phyloP scores from a whole-genome alignment of 2,888 invertebrate species.

The Drosophila formosana region DNA sequence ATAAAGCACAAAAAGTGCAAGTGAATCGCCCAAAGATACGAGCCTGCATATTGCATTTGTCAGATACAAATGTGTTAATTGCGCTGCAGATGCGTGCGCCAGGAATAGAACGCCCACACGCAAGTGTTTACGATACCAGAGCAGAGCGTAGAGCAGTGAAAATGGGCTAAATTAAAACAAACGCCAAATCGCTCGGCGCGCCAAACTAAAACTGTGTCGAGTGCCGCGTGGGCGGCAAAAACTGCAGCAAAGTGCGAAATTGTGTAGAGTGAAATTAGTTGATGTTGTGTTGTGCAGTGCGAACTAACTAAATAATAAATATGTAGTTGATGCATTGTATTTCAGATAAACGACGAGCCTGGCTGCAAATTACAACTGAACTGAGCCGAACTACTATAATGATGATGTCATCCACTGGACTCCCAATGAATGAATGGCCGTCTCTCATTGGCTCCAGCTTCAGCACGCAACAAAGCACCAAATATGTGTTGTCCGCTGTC shows the following conservation, averaged over 20 bases:
- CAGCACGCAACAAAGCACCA: slow-evolving; percentile 23
- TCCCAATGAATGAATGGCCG: slow-evolving; percentile 41
- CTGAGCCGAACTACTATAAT: not conserved
- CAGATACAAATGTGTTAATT: slow-evolving; percentile 80
- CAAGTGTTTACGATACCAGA: slow-evolving; percentile 54
- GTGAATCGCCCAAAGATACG: slow-evolving; percentile 57
- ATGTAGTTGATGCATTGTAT: too few relatives aligned
- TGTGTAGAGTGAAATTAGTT: slow-evolving; percentile 70
- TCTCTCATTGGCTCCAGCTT: slow-evolving; percentile 41
- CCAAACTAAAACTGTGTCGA: slow-evolving; percentile 66
- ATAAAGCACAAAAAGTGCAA: slow-evolving; percentile 36
- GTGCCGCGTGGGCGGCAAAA: slow-evolving; percentile 66
- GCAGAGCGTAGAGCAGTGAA: not conserved
- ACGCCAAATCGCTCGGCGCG: slow-evolving; percentile 38
- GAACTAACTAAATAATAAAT: slow-evolving; percentile 21
- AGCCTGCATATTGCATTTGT: slow-evolving; percentile 73
- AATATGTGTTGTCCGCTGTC: slow-evolving; percentile 24
- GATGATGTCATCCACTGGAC: slow-evolving; percentile 68
- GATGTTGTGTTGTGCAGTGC: slow-evolving; percentile 21
- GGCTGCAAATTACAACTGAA: slow-evolving; percentile 13
- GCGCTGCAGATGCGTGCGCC: slow-evolving; percentile 67
- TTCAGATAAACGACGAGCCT: slow-evolving; percentile 2
- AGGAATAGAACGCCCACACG: slow-evolving; percentile 81
- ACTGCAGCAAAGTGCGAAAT: slow-evolving; percentile 68
- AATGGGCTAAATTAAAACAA: slow-evolving; percentile 35